Conservation (phyloP, 2,113 vertebrate genomes). For the Planiliza haematocheilus region DNA sequence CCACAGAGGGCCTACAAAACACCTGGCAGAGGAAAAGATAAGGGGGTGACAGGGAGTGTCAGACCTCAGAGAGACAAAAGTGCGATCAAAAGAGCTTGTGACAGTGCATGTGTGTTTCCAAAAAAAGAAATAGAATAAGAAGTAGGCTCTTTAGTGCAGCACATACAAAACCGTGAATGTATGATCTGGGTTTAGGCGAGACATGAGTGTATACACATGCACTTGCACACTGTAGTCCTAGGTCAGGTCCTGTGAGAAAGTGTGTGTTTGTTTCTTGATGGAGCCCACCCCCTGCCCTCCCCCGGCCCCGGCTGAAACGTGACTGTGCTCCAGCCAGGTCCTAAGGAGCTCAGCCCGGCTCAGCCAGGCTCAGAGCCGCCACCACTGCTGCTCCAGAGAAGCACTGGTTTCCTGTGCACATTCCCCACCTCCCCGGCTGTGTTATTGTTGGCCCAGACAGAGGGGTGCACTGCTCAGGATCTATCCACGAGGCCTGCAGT, state of each 20-base stretch:
- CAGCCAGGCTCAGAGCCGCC: conserved; percentile 38
- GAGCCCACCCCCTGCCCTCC: background rate
- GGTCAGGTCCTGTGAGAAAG: conserved; percentile 53
- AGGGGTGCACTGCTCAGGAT: conserved; percentile 43
- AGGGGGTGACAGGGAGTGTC: conserved; percentile 15
- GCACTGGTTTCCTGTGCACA: conserved; percentile 74
- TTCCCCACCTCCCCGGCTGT: conserved; percentile 68
- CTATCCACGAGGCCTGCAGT: background rate
- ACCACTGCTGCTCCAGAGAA: conserved; percentile 51
- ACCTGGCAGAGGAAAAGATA: conserved; percentile 56
- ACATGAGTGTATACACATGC: background rate
- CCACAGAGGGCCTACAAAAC: conserved; percentile 44
- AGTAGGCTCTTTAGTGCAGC: background rate
- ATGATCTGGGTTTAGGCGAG: background rate
- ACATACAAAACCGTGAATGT: background rate
- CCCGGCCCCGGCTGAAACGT: conserved; percentile 37
- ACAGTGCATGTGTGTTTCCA: accelerated
- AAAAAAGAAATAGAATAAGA: background rate
- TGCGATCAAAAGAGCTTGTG: background rate
- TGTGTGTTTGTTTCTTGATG: conserved; percentile 37
- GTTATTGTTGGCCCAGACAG: conserved; percentile 75
- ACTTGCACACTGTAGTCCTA: conserved; percentile 21
- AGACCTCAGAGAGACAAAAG: conserved; percentile 10
- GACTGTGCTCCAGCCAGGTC: conserved; percentile 36
- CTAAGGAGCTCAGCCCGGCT: conserved; percentile 35